Evolutionary conservation across 2,888 invertebrate species (phyloP).

Genomic region (Pyralis farinalis): DNA sequence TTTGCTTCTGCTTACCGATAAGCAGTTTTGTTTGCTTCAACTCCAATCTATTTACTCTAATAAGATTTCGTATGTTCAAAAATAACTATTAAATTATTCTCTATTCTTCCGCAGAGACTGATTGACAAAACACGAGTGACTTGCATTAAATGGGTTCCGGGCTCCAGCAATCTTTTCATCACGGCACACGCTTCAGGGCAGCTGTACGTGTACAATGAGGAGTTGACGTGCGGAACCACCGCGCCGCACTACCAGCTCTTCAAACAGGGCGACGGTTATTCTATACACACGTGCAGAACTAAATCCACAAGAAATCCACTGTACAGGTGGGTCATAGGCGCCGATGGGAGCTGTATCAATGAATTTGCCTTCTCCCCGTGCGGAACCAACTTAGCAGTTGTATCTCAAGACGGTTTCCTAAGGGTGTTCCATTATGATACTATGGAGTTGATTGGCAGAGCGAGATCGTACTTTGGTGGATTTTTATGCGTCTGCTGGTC

Average conservation of each 20-base stretch:
- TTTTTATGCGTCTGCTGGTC: constrained; percentile 99
- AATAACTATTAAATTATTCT: too few relatives aligned
- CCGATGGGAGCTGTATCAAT: constrained; percentile 92
- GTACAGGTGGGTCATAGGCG: constrained; percentile 89
- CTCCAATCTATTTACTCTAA: too few relatives aligned
- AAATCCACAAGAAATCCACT: constrained; percentile 98
- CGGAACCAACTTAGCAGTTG: constrained; percentile 94
- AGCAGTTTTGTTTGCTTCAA: too few relatives aligned
- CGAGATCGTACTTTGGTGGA: constrained; percentile 98
- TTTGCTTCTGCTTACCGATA: too few relatives aligned
- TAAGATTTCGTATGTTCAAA: too few relatives aligned
- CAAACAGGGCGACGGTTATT: constrained; percentile 96
- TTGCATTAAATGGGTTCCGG: constrained; percentile 98
- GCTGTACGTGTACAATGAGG: constrained; percentile 98
- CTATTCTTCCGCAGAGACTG: constrained; percentile 86
- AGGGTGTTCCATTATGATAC: constrained; percentile 98
- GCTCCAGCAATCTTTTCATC: constrained; percentile 95
- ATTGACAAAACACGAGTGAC: constrained; percentile 98
- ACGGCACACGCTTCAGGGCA: constrained; percentile 98
- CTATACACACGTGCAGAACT: constrained; percentile 97
- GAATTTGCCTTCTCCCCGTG: constrained; percentile 98
- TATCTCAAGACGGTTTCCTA: constrained; percentile 96
- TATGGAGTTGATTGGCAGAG: constrained; percentile 96
- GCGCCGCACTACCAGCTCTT: constrained; percentile 97
- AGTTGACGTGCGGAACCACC: constrained; percentile 93